Conservation (phyloP, 2,797 vertebrate genomes). For the Trachops cirrhosus region DNA sequence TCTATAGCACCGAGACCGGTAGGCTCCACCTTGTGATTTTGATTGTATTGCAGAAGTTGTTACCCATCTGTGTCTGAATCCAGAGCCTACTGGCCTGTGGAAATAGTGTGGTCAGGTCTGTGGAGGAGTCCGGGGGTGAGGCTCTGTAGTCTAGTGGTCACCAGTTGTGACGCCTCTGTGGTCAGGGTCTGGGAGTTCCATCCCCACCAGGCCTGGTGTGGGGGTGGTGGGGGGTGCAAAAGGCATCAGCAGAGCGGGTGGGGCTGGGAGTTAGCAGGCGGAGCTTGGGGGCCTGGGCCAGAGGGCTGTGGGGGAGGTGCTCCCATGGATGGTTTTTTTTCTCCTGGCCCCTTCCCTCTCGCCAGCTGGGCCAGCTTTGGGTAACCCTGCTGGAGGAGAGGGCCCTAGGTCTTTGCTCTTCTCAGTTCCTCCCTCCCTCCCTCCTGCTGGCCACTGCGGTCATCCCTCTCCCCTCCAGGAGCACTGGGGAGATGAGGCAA, state of each 20-base stretch:
- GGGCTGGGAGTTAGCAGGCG: neutral
- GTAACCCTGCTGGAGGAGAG: neutral
- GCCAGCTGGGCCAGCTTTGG: neutral
- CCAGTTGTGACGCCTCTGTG: neutral
- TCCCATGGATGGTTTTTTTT: neutral
- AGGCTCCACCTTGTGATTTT: neutral
- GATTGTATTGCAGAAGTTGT: neutral
- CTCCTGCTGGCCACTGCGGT: accelerated
- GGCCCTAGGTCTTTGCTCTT: neutral
- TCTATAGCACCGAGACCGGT: neutral
- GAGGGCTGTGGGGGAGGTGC: neutral
- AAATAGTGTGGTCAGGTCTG: neutral
- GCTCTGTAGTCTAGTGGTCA: neutral
- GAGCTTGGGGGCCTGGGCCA: neutral
- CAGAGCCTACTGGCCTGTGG: accelerated
- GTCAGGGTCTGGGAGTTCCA: no score
- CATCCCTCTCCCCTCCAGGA: neutral
- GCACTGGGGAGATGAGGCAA: neutral
- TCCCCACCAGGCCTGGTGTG: neutral
- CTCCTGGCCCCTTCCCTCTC: neutral
- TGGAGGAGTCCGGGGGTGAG: neutral
- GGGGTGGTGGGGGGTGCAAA: no score
- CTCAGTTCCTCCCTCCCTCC: neutral
- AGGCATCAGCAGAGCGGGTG: no score
- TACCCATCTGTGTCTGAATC: neutral